A percentile compares a stretch with the other conserved stretches of the same genome.
phyloP scores from a whole-genome alignment of 35 echinoderm and acorn worm genomes.

The Heliocidaris erythrogramma region DNA sequence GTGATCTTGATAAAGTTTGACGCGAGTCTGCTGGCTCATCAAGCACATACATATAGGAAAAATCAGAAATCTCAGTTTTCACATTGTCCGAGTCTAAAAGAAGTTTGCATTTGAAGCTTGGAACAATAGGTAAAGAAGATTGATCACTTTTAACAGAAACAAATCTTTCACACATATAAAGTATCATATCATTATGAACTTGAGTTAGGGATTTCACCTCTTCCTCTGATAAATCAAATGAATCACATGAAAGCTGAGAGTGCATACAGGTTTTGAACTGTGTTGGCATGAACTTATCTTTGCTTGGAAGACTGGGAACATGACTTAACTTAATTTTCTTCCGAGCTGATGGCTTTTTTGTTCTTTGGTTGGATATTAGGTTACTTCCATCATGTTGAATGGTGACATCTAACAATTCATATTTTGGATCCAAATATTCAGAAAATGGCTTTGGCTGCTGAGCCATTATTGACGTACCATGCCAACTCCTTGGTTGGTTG shows the following conservation, averaged over 20 bases:
- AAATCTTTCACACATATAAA: constrained; percentile 29
- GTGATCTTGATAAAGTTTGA: not conserved
- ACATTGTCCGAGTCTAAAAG: constrained; percentile 1
- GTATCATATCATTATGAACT: constrained; percentile 7
- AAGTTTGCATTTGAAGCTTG: constrained; percentile 27
- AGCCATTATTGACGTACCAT: constrained; percentile 72
- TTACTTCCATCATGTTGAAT: not conserved
- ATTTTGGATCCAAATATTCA: constrained; percentile 27
- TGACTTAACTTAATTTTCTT: constrained; percentile 3
- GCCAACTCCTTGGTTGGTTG: constrained; percentile 52
- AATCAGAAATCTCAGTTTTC: not conserved
- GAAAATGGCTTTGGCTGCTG: constrained; percentile 57
- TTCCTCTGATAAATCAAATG: not conserved
- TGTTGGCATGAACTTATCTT: constrained; percentile 29
- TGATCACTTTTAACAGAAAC: not conserved
- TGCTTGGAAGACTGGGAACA: not conserved
- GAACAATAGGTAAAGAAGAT: not conserved
- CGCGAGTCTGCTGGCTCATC: constrained; percentile 26
- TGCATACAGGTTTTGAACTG: not conserved
- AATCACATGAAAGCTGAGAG: not conserved
- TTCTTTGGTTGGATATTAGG: not conserved
- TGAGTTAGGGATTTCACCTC: not conserved
- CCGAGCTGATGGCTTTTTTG: constrained; percentile 8
- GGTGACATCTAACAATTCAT: not conserved
- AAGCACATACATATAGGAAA: constrained; percentile 30